phyloP scores from a whole-genome alignment of 2,113 vertebrate species.

The Epinephelus fuscoguttatus region DNA sequence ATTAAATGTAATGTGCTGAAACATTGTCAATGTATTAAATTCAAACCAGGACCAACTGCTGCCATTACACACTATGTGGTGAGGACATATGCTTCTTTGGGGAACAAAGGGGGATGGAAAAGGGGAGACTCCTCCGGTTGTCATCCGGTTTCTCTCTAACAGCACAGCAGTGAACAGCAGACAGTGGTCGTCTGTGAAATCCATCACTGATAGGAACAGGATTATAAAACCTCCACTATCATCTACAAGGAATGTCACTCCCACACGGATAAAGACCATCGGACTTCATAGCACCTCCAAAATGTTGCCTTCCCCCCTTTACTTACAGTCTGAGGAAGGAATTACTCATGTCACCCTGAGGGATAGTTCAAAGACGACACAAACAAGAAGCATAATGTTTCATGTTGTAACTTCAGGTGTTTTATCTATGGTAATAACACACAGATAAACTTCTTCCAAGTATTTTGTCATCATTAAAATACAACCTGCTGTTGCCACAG shows the following conservation, averaged over 20 bases:
- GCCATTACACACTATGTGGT: slow-evolving; percentile 29
- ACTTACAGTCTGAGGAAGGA: slow-evolving; percentile 34
- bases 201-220: slow-evolving; percentile 73
- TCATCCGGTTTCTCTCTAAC: slow-evolving; percentile 49
- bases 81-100: slow-evolving; percentile 19
- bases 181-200: slow-evolving; percentile 70
- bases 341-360: slow-evolving; percentile 42
- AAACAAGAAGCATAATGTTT: slow-evolving; percentile 21
- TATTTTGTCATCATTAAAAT: background rate
- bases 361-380: slow-evolving; percentile 15
- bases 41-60: slow-evolving; percentile 36
- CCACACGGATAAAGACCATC: slow-evolving; percentile 64
- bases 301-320: background rate
- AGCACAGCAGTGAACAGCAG: slow-evolving; percentile 45
- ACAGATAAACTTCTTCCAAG: slow-evolving; percentile 13
- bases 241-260: slow-evolving; percentile 77
- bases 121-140: slow-evolving; percentile 49
- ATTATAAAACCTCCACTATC: slow-evolving; percentile 68
- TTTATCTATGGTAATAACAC: slow-evolving; percentile 11
- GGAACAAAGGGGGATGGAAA: slow-evolving; percentile 22
- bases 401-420: slow-evolving; percentile 12
- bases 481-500: background rate
- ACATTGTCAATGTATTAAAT: slow-evolving; percentile 25
- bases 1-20: slow-evolving; percentile 40
- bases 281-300: slow-evolving; percentile 34